A percentile compares a stretch with the other conserved stretches of the same genome.
phyloP scores from a whole-genome alignment of 92 coral and sea anemone genomes.

The Paramuricea clavata region DNA sequence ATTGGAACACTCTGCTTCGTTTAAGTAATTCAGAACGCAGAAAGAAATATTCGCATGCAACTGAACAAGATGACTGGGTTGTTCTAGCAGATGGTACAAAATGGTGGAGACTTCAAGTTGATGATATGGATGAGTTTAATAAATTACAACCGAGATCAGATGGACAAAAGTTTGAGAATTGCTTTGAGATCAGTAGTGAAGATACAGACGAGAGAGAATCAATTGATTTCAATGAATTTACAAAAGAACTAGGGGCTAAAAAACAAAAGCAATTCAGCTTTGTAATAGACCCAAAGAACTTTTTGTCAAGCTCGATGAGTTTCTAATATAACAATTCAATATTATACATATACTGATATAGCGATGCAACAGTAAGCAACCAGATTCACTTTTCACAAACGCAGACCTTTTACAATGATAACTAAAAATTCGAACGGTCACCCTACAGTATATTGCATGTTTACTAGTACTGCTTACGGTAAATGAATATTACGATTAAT shows the following conservation, averaged over 20 bases:
- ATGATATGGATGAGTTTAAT: conserved; percentile 40
- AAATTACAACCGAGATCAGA: conserved; percentile 7
- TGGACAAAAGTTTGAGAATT: conserved; percentile 20
- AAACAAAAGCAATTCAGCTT: conserved; percentile 35
- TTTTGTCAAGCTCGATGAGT: conserved; percentile 11
- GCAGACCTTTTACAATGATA: background rate
- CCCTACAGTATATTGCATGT: too few species aligned
- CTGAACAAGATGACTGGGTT: conserved; percentile 30
- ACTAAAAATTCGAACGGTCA: too few species aligned
- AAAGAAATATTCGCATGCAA: conserved; percentile 19
- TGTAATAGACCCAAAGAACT: conserved; percentile 38
- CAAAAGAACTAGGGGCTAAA: conserved; percentile 29
- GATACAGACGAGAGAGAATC: conserved; percentile 1
- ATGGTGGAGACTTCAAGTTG: conserved; percentile 40
- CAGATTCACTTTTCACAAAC: background rate
- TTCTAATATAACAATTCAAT: background rate
- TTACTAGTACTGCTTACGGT: too few species aligned
- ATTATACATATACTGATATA: background rate
- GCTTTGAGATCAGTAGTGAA: conserved; percentile 28
- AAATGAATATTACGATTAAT: too few species aligned
- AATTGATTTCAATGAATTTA: conserved; percentile 31
- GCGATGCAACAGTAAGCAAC: background rate
- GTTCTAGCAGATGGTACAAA: conserved; percentile 34
- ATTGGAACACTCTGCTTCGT: conserved; percentile 30
- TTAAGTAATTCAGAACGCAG: conserved; percentile 29